Conservation (phyloP, 2,797 vertebrate genomes). For the Sitta carolinensis region DNA sequence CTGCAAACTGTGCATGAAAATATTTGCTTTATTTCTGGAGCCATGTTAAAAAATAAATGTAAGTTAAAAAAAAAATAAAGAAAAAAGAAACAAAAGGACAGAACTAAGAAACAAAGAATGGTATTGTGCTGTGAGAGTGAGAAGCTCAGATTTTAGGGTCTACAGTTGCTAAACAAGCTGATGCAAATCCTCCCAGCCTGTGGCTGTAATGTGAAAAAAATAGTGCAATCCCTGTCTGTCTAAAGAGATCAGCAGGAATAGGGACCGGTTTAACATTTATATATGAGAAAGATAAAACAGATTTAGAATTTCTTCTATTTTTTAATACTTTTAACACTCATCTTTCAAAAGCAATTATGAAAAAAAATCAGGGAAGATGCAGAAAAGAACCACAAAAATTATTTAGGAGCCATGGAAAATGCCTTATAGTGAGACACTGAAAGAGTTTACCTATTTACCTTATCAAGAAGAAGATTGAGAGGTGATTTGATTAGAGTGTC, state of each 20-base stretch:
- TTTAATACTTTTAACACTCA: not conserved
- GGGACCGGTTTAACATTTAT: not conserved
- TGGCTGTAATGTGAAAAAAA: not conserved
- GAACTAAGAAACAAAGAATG: not conserved
- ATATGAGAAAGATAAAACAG: not conserved
- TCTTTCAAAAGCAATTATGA: slow-evolving; percentile 4
- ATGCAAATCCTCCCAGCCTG: not conserved
- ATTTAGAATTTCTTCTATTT: not conserved
- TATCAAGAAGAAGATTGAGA: slow-evolving; percentile 46
- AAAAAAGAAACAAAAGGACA: not conserved
- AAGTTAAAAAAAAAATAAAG: not conserved
- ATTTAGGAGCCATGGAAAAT: slow-evolving; percentile 34
- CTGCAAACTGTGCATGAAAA: not conserved
- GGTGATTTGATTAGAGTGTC: slow-evolving; percentile 44
- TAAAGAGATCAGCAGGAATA: not conserved
- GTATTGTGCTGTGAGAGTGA: not conserved
- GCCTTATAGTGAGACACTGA: not conserved
- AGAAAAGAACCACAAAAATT: not conserved
- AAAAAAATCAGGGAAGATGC: not conserved
- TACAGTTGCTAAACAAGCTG: not conserved
- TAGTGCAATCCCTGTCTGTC: not conserved
- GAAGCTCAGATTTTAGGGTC: not conserved
- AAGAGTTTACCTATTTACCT: slow-evolving; percentile 38
- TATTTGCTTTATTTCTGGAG: not conserved
- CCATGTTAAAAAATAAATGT: not conserved